Base-by-base conservation (phyloP, 2,888 invertebrate species). In the Plusia festucae region DNA sequence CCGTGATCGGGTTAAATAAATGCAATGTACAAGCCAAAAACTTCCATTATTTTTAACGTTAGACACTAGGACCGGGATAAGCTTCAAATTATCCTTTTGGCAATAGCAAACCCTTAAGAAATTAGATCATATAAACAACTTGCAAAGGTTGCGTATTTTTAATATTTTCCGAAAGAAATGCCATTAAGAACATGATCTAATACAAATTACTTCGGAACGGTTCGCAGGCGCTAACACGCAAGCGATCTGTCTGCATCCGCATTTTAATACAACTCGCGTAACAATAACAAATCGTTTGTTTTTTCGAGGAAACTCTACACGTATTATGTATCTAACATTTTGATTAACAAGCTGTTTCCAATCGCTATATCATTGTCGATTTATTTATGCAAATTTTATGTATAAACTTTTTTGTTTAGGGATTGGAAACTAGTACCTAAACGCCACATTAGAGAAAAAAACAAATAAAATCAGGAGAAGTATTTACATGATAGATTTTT, bases 221-320 rank as follows among this genome's bases (percentile, higher is more conserved):
- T 53, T 79, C 51, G 79, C 68, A 70, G 62, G 76, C 54, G 22
- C 27, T 32, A 15, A 46, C 75, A 82, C 75, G 74, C 74, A 62
- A 76, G 49, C 64, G 60, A 64, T 54, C 32, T 69, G 79, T 54
- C 32, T 69, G 79, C 67, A 85, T 89, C 89, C 89, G 84, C 85
- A 81, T 90, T 86, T 81, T 82, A 82, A 73, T 75, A 82, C 70
- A 65, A 62, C 68, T 64, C 78, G 72, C 77, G 81, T 86, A 86
- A 86, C 83, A 81, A 78, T 77, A 76, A 83, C 82, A 82, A 82
- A 83, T 81, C 73, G 79, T 81, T 79, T 79, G 82, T 82, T 78
- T 79, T 30, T 65, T 82, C 68, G 70, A 86, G 84, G 86, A 88
- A 88, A 83, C 79, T 74, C 57, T 64, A 68, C 73, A 68, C 63